A percentile compares a stretch with the other conserved stretches of the same genome.
phyloP scores from a whole-genome alignment of 2,888 invertebrate genomes.

The Nipponacmea schrenckii region DNA sequence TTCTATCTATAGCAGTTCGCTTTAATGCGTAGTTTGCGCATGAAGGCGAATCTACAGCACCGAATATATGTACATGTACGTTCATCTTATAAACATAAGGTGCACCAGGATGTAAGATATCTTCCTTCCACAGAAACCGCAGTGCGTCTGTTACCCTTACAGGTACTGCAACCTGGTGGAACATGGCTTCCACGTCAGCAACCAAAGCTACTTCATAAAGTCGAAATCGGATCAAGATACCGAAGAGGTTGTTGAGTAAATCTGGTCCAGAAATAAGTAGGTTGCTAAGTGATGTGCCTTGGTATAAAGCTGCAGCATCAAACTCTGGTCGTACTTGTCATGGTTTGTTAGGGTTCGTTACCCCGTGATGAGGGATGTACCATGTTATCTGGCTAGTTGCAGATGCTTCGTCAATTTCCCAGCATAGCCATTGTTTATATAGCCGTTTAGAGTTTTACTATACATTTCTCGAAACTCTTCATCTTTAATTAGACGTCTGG shows the following conservation, averaged over 20 bases:
- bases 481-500: neutral
- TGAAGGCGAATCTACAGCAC: slow-evolving; percentile 5
- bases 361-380: slow-evolving; percentile 13
- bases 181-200: slow-evolving; percentile 20
- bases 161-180: slow-evolving; percentile 13
- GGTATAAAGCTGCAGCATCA: slow-evolving; percentile 8
- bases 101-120: neutral
- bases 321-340: slow-evolving; percentile 6
- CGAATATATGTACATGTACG: slow-evolving; percentile 13
- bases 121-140: slow-evolving; percentile 11
- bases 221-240: slow-evolving; percentile 17
- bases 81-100: slow-evolving; percentile 8
- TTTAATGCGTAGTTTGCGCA: slow-evolving; percentile 14
- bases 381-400: neutral
- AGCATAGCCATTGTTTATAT: slow-evolving; percentile 11
- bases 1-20: slow-evolving; percentile 5
- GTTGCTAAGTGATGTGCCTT: slow-evolving; percentile 10
- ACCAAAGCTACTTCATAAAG: slow-evolving; percentile 12
- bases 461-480: neutral
- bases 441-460: slow-evolving; percentile 12
- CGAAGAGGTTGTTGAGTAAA: slow-evolving; percentile 12
- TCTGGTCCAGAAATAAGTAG: slow-evolving; percentile 2
- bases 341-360: neutral
- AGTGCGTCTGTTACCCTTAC: neutral
- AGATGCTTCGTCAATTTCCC: slow-evolving; percentile 12